Evolutionary conservation across 2,113 vertebrate genomes (phyloP).

Genomic region (Rousettus leschenaultii): DNA sequence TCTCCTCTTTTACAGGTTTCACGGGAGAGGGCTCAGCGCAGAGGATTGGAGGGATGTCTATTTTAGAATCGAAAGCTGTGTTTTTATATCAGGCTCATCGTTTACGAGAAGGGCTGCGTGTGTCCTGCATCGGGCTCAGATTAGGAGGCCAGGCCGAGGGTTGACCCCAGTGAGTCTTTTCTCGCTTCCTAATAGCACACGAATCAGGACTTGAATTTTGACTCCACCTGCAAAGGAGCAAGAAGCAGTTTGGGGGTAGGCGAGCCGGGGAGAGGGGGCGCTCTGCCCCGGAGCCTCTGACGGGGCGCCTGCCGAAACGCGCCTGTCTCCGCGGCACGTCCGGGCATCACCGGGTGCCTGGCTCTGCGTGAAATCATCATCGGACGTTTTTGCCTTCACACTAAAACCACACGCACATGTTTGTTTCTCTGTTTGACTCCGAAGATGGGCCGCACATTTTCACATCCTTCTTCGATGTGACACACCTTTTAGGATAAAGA

Average conservation of each 20-base stretch:
- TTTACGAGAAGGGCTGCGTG: not conserved
- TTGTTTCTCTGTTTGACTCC: not conserved
- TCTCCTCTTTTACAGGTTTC: not conserved
- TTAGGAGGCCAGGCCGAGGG: not conserved
- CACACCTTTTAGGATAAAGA: not conserved
- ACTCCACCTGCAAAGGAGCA: too few relatives aligned
- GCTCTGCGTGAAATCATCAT: not conserved
- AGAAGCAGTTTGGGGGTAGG: not conserved
- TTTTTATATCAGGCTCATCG: not conserved
- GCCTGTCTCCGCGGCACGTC: fast-evolving
- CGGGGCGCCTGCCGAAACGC: too few relatives aligned
- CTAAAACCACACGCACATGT: not conserved
- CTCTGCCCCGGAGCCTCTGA: not conserved
- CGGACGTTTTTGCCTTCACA: not conserved
- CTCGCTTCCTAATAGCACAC: not conserved
- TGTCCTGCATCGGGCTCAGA: not conserved
- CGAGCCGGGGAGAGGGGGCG: not conserved
- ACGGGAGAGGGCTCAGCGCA: not conserved
- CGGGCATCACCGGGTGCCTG: not conserved
- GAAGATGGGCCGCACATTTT: not conserved
- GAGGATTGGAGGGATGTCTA: not conserved
- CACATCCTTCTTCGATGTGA: not conserved
- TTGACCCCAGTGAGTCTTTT: fast-evolving
- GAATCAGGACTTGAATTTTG: not conserved
- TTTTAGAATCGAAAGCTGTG: not conserved